phyloP scores from a whole-genome alignment of 2,888 invertebrate species.

The Mactromeris polynyma region DNA sequence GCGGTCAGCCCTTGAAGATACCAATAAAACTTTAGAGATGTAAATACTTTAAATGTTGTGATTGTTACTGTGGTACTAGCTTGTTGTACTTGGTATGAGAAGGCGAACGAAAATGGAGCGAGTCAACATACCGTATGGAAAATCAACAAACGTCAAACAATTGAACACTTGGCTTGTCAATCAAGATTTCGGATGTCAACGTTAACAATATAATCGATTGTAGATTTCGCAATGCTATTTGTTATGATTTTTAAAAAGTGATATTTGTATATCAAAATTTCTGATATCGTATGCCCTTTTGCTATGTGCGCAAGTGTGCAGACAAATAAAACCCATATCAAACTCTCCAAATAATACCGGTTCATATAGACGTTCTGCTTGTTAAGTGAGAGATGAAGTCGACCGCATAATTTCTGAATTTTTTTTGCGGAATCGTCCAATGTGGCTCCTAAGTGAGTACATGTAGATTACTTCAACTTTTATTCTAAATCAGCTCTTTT shows the following conservation, averaged over 20 bases:
- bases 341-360: neutral
- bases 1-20: slow-evolving; percentile 44
- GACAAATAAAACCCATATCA: no score
- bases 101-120: neutral
- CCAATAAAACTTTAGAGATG: slow-evolving; percentile 46
- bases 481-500: neutral
- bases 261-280: neutral
- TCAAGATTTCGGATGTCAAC: neutral
- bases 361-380: neutral
- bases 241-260: neutral
- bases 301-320: neutral
- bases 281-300: neutral
- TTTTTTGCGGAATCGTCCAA: neutral
- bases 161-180: neutral
- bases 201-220: neutral
- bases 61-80: slow-evolving; percentile 24
- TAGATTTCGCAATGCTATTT: neutral
- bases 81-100: slow-evolving; percentile 3
- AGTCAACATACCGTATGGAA: neutral
- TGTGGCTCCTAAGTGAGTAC: no score
- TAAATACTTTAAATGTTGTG: slow-evolving; percentile 52
- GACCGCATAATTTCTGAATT: neutral
- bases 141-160: slow-evolving; percentile 1
- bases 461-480: no score
- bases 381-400: neutral